Evolutionary conservation across 2,797 vertebrate genomes (phyloP), one percentile per base, ranked within the genome.

Genomic region (Chlorospingus flavigularis): DNA sequence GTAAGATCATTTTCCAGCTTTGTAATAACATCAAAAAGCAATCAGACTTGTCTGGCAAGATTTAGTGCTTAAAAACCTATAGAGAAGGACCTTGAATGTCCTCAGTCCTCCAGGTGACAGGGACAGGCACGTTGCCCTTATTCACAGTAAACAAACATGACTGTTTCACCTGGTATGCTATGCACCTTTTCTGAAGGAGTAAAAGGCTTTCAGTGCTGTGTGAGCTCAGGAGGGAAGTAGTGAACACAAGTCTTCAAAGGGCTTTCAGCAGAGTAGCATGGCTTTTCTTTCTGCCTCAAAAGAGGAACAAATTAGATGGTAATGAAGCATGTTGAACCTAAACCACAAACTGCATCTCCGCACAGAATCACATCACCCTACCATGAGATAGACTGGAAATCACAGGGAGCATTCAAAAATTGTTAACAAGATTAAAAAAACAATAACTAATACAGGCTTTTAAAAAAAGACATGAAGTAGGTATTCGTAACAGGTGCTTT

Each of bases 11-110:
- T 82, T 88, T 17, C 31, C 57, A 75, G 20, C 33, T 85, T 81
- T 95, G 37, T 85, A 94, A 71, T 79, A 85, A 61, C 28, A 86
- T 74, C 48, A 94, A 79, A 96, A 88, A 92, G 23, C 45, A 81
- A 61, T 88, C 53, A 71, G 37, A 87, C 39, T 87, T 61, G 26
- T 21, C 55, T 91, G 33, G 30, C 5, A 87, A 91, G 33, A 85
- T 62, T 55, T 43, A 89, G n/a, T 51, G 9, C 9, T 86, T 65
- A 40, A 48, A 89, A 90, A 58, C 24, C 4, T 43, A 9, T 5
- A 51, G 40, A 35, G 23, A 66, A 88, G 19, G 10, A 33, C 82
- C 28, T 66, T 45, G 70, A 72, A 67, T 8, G 40, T 13, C 30
- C 19, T 80, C 33, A 70, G 43, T 84, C 28, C 55, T 77, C 31